phyloP scores from a whole-genome alignment of 35 echinoderm and acorn worm species.

The Hemicentrotus pulcherrimus region DNA sequence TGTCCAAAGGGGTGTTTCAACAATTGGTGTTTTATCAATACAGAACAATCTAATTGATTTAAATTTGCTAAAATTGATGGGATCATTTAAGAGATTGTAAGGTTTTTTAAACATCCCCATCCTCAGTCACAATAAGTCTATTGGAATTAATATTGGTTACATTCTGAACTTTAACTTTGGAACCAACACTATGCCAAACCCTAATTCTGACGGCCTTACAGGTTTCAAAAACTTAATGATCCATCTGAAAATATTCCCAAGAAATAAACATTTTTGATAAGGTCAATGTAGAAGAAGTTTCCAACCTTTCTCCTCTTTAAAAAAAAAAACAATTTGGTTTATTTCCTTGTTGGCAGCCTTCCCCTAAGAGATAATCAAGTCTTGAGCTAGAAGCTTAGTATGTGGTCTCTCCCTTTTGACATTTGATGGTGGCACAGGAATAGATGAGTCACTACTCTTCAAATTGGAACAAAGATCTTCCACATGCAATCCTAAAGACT shows the following conservation, averaged over 20 bases:
- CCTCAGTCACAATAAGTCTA: too few species aligned
- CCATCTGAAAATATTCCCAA: neutral
- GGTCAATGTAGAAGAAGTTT: neutral
- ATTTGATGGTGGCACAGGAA: neutral
- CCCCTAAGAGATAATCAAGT: neutral
- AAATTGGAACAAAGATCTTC: neutral
- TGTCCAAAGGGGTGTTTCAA: too few species aligned
- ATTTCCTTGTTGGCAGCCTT: neutral
- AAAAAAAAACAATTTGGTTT: neutral
- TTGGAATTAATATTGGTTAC: too few species aligned
- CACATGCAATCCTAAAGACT: too few species aligned
- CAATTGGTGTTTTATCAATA: too few species aligned
- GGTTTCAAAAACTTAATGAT: neutral
- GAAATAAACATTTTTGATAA: neutral
- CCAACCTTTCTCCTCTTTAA: neutral
- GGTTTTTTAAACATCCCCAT: too few species aligned
- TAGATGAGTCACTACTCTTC: neutral
- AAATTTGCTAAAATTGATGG: too few species aligned
- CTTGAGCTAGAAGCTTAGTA: neutral
- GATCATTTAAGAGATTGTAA: too few species aligned
- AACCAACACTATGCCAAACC: too few species aligned
- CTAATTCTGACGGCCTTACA: too few species aligned
- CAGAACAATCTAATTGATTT: too few species aligned
- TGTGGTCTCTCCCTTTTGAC: neutral
- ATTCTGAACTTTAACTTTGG: too few species aligned